Evolutionary conservation across 2,797 vertebrate genomes (phyloP), one percentile per base, ranked within the genome.

Genomic region (Enteromius argenteus): DNA sequence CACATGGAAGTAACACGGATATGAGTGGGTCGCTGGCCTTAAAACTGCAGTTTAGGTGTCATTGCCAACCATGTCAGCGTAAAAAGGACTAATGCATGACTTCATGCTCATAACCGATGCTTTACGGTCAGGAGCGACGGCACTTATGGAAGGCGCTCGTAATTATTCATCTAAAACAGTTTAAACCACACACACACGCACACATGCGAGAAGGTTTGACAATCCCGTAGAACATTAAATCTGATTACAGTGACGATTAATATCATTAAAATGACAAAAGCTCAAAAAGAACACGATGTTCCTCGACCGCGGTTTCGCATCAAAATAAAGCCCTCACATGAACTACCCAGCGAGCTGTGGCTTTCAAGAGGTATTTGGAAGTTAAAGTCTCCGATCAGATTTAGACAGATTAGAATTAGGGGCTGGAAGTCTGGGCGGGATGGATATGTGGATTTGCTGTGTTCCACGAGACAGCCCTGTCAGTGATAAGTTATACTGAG

Each of bases 401-500:
- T 94, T 95, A 93, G 90, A 90, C 92, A 95, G 95, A 95, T 95
- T 95, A 95, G 95, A 95, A 95, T 93, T 95, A 95, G 91, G 91
- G 93, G 93, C 92, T 95, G 92, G 93, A 93, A 94, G 94, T 95
- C 94, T 95, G 95, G 93, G 94, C 91, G 92, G 93, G 91, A 92
- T 93, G 94, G 94, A 94, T 94, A 95, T 93, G 92, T 93, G 95
- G 94, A 95, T 95, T 95, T 95, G 91, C 91, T 87, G 90, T 89
- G 93, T 93, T 95, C 92, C 93, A 92, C 89, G 91, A 94, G 94
- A 94, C 92, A 89, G 94, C 90, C 93, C 90, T 93, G 93, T 94
- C 94, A 93, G 92, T 90, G 95, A 95, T 96, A 96, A 96, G 91
- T 96, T 94, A 95, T 93, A 95, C 94, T 95, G 93, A 94, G 92